phyloP scores from a whole-genome alignment of 2,888 invertebrate species.

The Hedychridium roseum region DNA sequence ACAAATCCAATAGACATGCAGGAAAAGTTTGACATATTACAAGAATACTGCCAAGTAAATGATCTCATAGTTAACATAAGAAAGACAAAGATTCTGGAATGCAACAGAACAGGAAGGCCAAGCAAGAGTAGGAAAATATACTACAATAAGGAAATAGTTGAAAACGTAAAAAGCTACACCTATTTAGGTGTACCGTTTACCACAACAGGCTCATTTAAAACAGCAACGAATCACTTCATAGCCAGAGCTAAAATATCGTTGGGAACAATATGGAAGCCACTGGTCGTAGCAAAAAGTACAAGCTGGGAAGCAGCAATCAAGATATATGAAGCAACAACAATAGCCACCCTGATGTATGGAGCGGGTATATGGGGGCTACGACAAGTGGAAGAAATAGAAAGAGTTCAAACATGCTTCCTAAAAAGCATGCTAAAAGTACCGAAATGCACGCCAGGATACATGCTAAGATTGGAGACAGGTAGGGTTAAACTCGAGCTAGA shows the following conservation, averaged over 20 bases:
- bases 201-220: neutral
- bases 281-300: neutral
- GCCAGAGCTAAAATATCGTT: slow-evolving; percentile 5
- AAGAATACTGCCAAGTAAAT: slow-evolving; percentile 7
- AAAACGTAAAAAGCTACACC: slow-evolving; percentile 8
- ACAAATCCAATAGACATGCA: slow-evolving; percentile 11
- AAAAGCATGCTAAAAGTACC: slow-evolving; percentile 3
- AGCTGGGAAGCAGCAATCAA: slow-evolving; percentile 9
- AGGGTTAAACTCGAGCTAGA: neutral
- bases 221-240: slow-evolving; percentile 3
- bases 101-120: slow-evolving; percentile 11
- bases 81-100: slow-evolving; percentile 14
- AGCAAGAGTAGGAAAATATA: slow-evolving; percentile 6
- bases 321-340: slow-evolving; percentile 2
- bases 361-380: slow-evolving; percentile 6
- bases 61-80: slow-evolving; percentile 5
- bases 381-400: slow-evolving; percentile 5
- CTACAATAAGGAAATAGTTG: slow-evolving; percentile 4
- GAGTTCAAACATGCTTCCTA: slow-evolving; percentile 8
- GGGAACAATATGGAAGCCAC: neutral
- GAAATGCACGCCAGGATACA: slow-evolving; percentile 8
- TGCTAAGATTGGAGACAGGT: slow-evolving; percentile 13
- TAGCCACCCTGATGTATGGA: slow-evolving; percentile 6
- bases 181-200: slow-evolving; percentile 17
- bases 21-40: slow-evolving; percentile 10